These are phyloP conservation scores for Magallana angulata DNA, from an alignment of 1,140 invertebrate species.

Conservation along the genomic window DNA sequence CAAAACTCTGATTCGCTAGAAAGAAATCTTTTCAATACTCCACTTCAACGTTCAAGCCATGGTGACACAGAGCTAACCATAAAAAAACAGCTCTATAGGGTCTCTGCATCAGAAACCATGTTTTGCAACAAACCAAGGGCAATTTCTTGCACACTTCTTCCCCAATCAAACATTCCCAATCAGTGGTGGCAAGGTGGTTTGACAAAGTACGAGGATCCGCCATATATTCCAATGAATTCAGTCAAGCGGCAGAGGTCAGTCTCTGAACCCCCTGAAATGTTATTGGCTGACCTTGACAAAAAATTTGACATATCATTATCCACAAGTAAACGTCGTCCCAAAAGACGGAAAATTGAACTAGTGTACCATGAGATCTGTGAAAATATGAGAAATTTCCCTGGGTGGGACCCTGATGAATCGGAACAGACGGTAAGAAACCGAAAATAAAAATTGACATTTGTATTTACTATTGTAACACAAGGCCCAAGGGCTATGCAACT, in stretches of 20 bases:
- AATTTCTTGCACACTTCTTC: not conserved
- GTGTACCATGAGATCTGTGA: constrained; percentile 13
- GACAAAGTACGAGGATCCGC: not conserved
- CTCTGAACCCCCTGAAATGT: not conserved
- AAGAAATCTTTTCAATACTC: no score
- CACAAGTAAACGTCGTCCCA: not conserved
- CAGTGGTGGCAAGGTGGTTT: not conserved
- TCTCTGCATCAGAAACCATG: not conserved
- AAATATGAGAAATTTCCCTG: constrained; percentile 36
- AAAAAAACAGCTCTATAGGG: not conserved
- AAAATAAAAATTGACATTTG: no score
- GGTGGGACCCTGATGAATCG: constrained; percentile 1
- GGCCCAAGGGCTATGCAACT: not conserved
- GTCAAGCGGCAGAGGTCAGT: not conserved
- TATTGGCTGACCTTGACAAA: not conserved
- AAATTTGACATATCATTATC: not conserved
- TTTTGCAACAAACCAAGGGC: not conserved
- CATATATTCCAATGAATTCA: not conserved
- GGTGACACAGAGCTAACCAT: not conserved
- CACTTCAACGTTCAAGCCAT: no score
- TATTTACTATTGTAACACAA: no score
- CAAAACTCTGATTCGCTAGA: not conserved
- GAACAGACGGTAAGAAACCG: not conserved
- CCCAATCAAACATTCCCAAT: not conserved
- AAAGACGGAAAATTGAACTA: constrained; percentile 3